Evolutionary conservation across 1,140 invertebrate genomes (phyloP).

Genomic region (Gryllus bimaculatus): DNA sequence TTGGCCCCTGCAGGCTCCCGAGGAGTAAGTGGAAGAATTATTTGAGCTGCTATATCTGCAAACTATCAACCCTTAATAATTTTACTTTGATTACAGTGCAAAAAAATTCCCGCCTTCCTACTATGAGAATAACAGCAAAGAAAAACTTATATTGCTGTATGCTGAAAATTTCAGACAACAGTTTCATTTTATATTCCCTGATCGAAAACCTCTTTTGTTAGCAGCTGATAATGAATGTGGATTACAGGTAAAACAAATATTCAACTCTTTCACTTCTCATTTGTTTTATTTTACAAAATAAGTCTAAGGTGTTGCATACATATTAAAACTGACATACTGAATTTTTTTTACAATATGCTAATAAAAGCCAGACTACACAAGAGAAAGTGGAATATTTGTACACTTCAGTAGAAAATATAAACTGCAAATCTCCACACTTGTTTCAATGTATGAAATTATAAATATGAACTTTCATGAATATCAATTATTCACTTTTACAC

Average conservation of each 20-base stretch:
- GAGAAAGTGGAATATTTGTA: neutral
- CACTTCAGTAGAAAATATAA: neutral
- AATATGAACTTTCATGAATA: neutral
- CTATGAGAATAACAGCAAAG: constrained; percentile 61
- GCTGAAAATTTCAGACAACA: constrained; percentile 78
- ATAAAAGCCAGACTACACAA: neutral
- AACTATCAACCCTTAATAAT: no score
- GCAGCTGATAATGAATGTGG: constrained; percentile 74
- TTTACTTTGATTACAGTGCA: neutral
- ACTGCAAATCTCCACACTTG: neutral
- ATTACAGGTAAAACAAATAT: constrained; percentile 43
- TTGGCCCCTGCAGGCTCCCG: neutral
- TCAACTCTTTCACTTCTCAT: neutral
- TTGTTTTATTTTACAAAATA: neutral
- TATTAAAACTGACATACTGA: neutral
- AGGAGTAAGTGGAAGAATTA: no score
- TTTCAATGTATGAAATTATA: neutral
- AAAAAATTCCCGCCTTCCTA: constrained; percentile 56
- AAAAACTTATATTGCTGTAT: constrained; percentile 62
- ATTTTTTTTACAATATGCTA: neutral
- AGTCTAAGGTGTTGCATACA: neutral
- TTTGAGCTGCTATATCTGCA: no score
- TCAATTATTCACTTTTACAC: neutral
- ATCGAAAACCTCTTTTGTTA: constrained; percentile 61
- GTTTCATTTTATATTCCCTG: constrained; percentile 52